A percentile compares a stretch with the other conserved stretches of the same genome.
Conservation (phyloP, 2,113 vertebrate genomes). For the Mustela nigripes region DNA sequence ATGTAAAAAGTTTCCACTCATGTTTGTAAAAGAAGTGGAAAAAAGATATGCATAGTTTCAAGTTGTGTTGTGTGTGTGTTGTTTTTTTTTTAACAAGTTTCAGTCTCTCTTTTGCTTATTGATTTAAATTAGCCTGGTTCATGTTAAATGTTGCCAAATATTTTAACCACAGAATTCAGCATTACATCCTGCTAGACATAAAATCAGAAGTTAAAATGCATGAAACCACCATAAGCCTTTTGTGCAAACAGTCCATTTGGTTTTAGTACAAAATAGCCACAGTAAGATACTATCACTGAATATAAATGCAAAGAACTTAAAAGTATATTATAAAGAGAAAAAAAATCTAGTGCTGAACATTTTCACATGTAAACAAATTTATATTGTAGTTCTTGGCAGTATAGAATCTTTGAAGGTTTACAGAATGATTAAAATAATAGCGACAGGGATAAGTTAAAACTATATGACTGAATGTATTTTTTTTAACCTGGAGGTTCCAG, state of each 20-base stretch:
- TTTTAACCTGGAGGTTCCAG: slow-evolving; percentile 58
- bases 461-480: slow-evolving; percentile 28
- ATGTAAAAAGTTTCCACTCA: slow-evolving; percentile 79
- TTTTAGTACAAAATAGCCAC: slow-evolving; percentile 68
- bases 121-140: slow-evolving; percentile 75
- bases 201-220: slow-evolving; percentile 80
- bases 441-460: slow-evolving; percentile 52
- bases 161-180: slow-evolving; percentile 81
- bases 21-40: slow-evolving; percentile 80
- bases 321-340: slow-evolving; percentile 62
- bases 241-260: slow-evolving; percentile 58
- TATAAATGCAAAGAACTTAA: slow-evolving; percentile 69
- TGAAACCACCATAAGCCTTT: slow-evolving; percentile 75
- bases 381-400: slow-evolving; percentile 60
- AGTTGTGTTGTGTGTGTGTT: neutral
- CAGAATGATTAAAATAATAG: slow-evolving; percentile 37
- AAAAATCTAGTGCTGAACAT: slow-evolving; percentile 47
- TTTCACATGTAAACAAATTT: slow-evolving; percentile 61
- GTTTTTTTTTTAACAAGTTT: slow-evolving; percentile 68
- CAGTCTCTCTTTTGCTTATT: slow-evolving; percentile 78
- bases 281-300: slow-evolving; percentile 71
- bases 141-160: slow-evolving; percentile 82
- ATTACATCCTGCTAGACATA: slow-evolving; percentile 80
- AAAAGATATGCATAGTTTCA: slow-evolving; percentile 79
- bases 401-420: slow-evolving; percentile 59